Conservation (phyloP, 1,140 invertebrate species). For the Drosophila guanche region DNA sequence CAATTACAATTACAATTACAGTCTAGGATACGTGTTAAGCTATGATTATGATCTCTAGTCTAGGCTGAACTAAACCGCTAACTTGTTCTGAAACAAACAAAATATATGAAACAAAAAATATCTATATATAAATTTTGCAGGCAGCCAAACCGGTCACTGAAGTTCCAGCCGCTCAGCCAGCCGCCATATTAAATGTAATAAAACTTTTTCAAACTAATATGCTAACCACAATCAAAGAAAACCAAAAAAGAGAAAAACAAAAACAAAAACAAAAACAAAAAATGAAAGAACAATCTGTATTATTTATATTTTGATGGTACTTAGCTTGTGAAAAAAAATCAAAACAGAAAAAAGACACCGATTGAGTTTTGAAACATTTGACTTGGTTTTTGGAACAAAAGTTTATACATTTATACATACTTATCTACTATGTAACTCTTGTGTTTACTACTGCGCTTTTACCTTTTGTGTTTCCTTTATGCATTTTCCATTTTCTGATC, state of each 20-base stretch:
- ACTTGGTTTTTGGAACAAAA: conserved; percentile 69
- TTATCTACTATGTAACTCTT: conserved; percentile 10
- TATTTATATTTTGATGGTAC: conserved; percentile 59
- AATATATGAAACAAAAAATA: conserved; percentile 29
- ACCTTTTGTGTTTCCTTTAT: conserved; percentile 33
- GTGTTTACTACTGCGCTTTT: conserved; percentile 40
- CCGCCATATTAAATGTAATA: conserved; percentile 84
- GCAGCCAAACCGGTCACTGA: conserved; percentile 87
- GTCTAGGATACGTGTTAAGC: conserved; percentile 9
- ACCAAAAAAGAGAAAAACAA: conserved; percentile 27
- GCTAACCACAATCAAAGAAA: conserved; percentile 54
- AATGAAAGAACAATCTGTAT: conserved; percentile 54
- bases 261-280: conserved; percentile 46
- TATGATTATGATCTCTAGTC: conserved; percentile 32
- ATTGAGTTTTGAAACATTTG: conserved; percentile 64
- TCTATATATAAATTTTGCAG: conserved; percentile 85
- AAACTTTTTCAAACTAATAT: conserved; percentile 76
- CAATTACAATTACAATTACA: background rate
- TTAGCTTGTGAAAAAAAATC: conserved; percentile 55
- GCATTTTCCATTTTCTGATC: conserved; percentile 40
- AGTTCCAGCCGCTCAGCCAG: conserved; percentile 85
- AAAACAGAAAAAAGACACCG: conserved; percentile 36
- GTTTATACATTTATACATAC: conserved; percentile 29
- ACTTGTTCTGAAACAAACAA: conserved; percentile 36
- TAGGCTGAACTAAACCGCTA: conserved; percentile 29